Percentiles rank a stretch among this genome's conserved stretches.
These are phyloP conservation scores for Xanthia togata DNA, from an alignment of 2,888 invertebrate genomes.

Conservation along the genomic window DNA sequence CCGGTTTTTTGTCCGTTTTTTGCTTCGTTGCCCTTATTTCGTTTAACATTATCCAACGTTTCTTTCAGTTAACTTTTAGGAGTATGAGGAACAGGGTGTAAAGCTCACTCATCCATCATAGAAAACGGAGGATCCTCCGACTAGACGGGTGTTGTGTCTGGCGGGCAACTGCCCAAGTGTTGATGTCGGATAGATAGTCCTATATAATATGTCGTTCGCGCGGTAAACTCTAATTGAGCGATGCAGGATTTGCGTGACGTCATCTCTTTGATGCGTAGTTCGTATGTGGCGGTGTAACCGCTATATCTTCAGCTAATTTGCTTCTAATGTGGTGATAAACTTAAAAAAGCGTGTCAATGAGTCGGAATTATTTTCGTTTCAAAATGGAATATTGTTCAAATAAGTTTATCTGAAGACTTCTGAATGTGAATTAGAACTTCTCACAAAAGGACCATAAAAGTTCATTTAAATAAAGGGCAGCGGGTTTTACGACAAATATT, in stretches of 20 bases:
- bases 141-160: no score
- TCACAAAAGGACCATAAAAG: background rate
- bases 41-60: background rate
- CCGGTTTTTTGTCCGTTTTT: background rate
- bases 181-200: no score
- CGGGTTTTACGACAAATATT: constrained; percentile 5
- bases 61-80: background rate
- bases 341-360: background rate
- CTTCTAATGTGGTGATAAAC: background rate
- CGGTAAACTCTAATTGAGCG: no score
- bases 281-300: no score
- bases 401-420: background rate
- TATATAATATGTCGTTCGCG: no score
- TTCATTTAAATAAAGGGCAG: constrained; percentile 15
- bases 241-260: no score
- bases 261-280: no score
- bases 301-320: background rate
- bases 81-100: no score
- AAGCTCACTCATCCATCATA: no score
- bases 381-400: background rate
- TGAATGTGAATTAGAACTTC: background rate
- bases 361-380: background rate
- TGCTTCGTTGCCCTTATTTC: background rate
- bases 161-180: no score
- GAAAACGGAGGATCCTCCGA: no score